Percentiles rank a stretch among this genome's conserved stretches.
Evolutionary conservation across 2,797 vertebrate genomes (phyloP).

Genomic region (Hozukius guyotensis): DNA sequence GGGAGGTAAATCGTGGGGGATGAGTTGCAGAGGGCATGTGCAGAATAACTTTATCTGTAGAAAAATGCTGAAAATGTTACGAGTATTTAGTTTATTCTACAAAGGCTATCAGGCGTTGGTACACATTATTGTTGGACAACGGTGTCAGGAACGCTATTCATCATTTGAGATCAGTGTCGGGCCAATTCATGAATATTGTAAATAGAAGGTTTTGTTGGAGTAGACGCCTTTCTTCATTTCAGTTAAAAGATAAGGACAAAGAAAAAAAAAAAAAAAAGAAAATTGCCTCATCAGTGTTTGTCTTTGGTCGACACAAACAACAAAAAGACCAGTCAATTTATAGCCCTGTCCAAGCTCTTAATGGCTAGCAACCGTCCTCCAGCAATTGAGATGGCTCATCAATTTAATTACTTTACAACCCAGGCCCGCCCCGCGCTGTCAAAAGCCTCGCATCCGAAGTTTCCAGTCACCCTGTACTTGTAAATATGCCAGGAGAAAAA

Average conservation of each 20-base stretch:
- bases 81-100: not conserved
- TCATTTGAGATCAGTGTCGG: conserved; percentile 8
- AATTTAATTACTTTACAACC: conserved; percentile 77
- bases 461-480: conserved; percentile 41
- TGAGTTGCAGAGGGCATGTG: conserved; percentile 17
- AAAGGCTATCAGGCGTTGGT: not conserved
- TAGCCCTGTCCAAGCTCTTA: conserved; percentile 58
- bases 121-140: not conserved
- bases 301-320: conserved; percentile 55
- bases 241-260: not conserved
- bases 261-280: not conserved
- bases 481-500: conserved; percentile 60
- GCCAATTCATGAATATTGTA: not conserved
- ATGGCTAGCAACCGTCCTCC: conserved; percentile 68
- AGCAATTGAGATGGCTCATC: conserved; percentile 70
- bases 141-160: conserved; percentile 8
- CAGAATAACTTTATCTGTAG: conserved; percentile 20
- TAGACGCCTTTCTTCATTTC: not conserved
- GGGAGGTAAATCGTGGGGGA: conserved; percentile 22
- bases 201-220: not conserved
- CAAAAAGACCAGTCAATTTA: conserved; percentile 63
- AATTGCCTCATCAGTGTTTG: conserved; percentile 50
- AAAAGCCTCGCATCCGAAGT: conserved; percentile 43
- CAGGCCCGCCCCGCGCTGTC: conserved; percentile 53
- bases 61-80: not conserved